These are phyloP conservation scores for Pseudonaja textilis DNA, from an alignment of 2,113 vertebrate genomes.

Conservation along the genomic window DNA sequence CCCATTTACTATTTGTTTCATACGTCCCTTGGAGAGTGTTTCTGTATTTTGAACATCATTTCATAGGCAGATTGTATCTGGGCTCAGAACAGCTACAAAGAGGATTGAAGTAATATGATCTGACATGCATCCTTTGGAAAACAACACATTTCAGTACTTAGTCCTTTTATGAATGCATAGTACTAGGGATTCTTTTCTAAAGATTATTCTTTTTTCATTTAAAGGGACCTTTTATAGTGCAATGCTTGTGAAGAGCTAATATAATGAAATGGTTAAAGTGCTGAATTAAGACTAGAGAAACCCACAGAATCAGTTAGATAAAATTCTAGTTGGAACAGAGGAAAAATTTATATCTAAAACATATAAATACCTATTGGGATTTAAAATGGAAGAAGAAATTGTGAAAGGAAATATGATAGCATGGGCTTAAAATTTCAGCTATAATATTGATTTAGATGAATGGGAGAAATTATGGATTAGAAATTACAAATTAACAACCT, in stretches of 20 bases:
- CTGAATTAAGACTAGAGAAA: neutral
- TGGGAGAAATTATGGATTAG: too few species aligned
- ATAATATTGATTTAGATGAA: too few species aligned
- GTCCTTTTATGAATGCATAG: conserved; percentile 35
- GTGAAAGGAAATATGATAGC: too few species aligned
- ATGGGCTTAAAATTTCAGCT: too few species aligned
- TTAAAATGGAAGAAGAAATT: too few species aligned
- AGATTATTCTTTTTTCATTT: conserved; percentile 12
- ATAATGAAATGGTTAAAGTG: neutral
- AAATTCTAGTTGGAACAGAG: too few species aligned
- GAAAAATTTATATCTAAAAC: too few species aligned
- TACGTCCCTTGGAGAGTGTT: neutral
- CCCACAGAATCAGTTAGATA: too few species aligned
- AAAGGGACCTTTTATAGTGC: neutral
- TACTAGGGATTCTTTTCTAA: conserved; percentile 32
- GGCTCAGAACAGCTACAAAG: conserved; percentile 7
- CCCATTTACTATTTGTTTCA: neutral
- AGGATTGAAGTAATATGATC: conserved; percentile 7
- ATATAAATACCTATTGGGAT: too few species aligned
- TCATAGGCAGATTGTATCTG: neutral
- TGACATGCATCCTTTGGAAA: conserved; percentile 17
- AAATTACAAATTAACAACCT: too few species aligned
- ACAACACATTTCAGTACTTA: conserved; percentile 33
- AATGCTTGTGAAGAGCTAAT: neutral
- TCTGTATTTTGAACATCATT: neutral